Conservation (phyloP, 2,888 invertebrate genomes). For the Eurytoma adleriae region DNA sequence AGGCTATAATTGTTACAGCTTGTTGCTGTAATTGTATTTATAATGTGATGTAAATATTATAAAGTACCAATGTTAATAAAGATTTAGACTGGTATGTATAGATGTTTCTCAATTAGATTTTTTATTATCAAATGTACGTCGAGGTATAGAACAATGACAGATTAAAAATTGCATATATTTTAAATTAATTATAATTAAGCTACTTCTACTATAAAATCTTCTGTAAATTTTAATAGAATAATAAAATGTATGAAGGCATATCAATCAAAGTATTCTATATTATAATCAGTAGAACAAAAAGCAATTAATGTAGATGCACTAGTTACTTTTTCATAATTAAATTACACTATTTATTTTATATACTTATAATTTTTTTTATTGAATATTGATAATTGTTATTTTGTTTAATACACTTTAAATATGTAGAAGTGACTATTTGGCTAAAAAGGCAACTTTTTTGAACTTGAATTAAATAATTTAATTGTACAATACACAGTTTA, state of each 20-base stretch:
- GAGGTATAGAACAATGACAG: background rate
- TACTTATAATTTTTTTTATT: background rate
- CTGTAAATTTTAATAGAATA: conserved; percentile 40
- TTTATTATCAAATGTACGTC: conserved; percentile 19
- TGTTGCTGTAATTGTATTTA: conserved; percentile 65
- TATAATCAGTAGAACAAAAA: conserved; percentile 5
- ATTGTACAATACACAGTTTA: background rate
- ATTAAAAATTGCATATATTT: background rate
- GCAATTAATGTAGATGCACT: background rate
- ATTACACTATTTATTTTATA: background rate
- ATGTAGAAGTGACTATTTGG: background rate
- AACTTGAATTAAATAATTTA: background rate
- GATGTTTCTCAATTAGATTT: conserved; percentile 33
- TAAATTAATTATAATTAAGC: conserved; percentile 4
- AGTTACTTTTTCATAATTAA: background rate
- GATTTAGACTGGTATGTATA: conserved; percentile 55
- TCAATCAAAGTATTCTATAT: conserved; percentile 17
- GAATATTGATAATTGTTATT: background rate
- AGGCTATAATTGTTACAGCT: conserved; percentile 62
- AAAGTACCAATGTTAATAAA: conserved; percentile 67
- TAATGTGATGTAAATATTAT: conserved; percentile 69
- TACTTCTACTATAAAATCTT: conserved; percentile 22
- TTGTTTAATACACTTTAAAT: background rate
- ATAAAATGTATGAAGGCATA: conserved; percentile 41
- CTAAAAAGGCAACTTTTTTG: background rate